A percentile compares a stretch with the other conserved stretches of the same genome.
These are phyloP conservation scores for Echinops telfairi DNA, from an alignment of 2,113 vertebrate genomes.

Conservation along the genomic window DNA sequence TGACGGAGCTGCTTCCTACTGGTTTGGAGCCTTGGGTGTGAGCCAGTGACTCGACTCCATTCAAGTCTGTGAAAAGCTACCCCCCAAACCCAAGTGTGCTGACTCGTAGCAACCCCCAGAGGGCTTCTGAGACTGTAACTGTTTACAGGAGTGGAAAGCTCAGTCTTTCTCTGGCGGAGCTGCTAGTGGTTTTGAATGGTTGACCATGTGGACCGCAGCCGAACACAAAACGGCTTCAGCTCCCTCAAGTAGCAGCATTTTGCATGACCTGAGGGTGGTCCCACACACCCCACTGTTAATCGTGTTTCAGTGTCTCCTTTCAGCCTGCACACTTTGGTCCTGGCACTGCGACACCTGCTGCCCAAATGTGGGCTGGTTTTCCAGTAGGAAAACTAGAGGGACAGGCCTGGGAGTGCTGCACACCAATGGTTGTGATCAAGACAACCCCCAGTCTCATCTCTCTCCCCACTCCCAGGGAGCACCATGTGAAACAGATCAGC, in stretches of 20 bases:
- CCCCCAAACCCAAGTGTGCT: too few relatives aligned
- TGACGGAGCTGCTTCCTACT: too few relatives aligned
- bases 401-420: background rate
- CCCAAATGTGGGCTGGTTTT: background rate
- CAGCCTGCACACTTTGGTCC: background rate
- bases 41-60: background rate
- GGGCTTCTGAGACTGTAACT: too few relatives aligned
- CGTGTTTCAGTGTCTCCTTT: background rate
- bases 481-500: background rate
- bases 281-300: background rate
- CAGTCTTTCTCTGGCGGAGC: too few relatives aligned
- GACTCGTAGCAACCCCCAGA: too few relatives aligned
- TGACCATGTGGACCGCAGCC: too few relatives aligned
- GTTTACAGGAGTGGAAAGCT: too few relatives aligned
- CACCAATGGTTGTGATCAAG: background rate
- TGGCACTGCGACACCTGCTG: background rate
- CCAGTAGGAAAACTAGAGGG: background rate
- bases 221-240: background rate
- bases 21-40: too few relatives aligned
- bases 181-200: too few relatives aligned
- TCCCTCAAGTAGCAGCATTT: slow-evolving; percentile 29
- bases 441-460: background rate
- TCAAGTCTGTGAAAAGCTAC: slow-evolving; percentile 20
- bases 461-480: background rate
- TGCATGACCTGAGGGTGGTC: background rate